A percentile compares a stretch with the other conserved stretches of the same genome.
Conservation (phyloP, 1,140 invertebrate genomes). For the Varroa destructor region DNA sequence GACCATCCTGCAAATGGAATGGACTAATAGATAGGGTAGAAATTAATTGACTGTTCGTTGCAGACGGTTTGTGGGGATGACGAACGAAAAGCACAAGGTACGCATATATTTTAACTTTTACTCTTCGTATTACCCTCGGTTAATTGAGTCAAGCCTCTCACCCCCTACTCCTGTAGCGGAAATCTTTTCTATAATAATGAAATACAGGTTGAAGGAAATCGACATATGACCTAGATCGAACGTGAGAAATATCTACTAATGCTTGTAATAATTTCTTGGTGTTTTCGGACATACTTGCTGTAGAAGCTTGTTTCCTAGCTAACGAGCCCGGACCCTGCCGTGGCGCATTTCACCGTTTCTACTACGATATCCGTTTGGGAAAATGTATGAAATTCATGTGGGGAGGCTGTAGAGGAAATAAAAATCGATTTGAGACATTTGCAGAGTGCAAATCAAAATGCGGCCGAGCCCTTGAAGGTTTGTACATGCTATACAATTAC, state of each 20-base stretch:
- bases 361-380: constrained; percentile 55
- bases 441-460: constrained; percentile 58
- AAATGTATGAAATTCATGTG: constrained; percentile 41
- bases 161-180: no score
- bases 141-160: no score
- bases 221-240: no score
- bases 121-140: no score
- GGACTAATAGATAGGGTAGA: no score
- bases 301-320: constrained; percentile 64
- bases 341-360: constrained; percentile 67
- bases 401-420: constrained; percentile 39
- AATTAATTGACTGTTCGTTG: constrained; percentile 14
- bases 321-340: constrained; percentile 64
- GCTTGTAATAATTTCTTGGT: no score
- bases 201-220: no score
- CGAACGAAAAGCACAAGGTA: constrained; percentile 19
- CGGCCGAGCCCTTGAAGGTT: constrained; percentile 35
- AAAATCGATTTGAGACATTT: constrained; percentile 30
- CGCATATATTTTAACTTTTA: neutral
- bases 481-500: neutral
- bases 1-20: no score
- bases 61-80: constrained; percentile 9
- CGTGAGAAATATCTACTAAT: no score
- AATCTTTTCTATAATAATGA: no score
- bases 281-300: neutral